Percentiles rank a stretch among this genome's conserved stretches.
Evolutionary conservation across 2,888 invertebrate species (phyloP).

Genomic region (Acrobeloides nanus): DNA sequence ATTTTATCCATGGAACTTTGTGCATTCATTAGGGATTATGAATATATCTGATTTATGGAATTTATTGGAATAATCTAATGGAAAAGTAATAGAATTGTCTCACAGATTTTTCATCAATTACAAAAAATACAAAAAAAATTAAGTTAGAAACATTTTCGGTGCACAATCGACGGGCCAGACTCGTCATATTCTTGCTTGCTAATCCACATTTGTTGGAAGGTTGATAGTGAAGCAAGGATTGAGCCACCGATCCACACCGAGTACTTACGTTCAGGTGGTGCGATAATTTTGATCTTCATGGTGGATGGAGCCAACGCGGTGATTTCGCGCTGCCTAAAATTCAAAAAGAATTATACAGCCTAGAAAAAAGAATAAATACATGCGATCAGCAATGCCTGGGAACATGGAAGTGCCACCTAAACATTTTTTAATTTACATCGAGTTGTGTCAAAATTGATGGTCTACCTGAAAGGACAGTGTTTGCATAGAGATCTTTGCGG

Average conservation of each 20-base stretch:
- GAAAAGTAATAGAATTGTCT: too few relatives aligned
- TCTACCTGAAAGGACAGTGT: slow-evolving; percentile 53
- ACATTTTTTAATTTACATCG: too few relatives aligned
- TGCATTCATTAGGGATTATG: too few relatives aligned
- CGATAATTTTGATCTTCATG: slow-evolving; percentile 47
- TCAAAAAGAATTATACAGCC: too few relatives aligned
- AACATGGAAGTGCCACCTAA: slow-evolving; percentile 70
- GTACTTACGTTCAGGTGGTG: slow-evolving; percentile 76
- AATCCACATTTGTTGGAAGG: slow-evolving; percentile 82
- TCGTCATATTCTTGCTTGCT: slow-evolving; percentile 85
- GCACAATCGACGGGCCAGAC: slow-evolving; percentile 87
- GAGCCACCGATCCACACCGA: slow-evolving; percentile 97
- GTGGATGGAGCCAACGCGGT: slow-evolving; percentile 37
- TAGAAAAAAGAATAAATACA: too few relatives aligned
- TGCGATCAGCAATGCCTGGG: slow-evolving; percentile 90
- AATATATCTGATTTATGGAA: too few relatives aligned
- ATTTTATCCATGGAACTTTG: too few relatives aligned
- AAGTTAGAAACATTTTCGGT: slow-evolving; percentile 86
- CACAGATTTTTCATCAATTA: too few relatives aligned
- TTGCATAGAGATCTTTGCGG: slow-evolving; percentile 53
- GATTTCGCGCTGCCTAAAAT: slow-evolving; percentile 39
- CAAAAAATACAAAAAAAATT: too few relatives aligned
- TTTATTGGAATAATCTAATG: too few relatives aligned
- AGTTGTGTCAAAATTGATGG: too few relatives aligned
- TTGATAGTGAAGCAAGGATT: slow-evolving; percentile 80